Percentiles rank a stretch among this genome's conserved stretches.
Conservation (phyloP, 2,888 invertebrate genomes). For the Ormyrus rosae region DNA sequence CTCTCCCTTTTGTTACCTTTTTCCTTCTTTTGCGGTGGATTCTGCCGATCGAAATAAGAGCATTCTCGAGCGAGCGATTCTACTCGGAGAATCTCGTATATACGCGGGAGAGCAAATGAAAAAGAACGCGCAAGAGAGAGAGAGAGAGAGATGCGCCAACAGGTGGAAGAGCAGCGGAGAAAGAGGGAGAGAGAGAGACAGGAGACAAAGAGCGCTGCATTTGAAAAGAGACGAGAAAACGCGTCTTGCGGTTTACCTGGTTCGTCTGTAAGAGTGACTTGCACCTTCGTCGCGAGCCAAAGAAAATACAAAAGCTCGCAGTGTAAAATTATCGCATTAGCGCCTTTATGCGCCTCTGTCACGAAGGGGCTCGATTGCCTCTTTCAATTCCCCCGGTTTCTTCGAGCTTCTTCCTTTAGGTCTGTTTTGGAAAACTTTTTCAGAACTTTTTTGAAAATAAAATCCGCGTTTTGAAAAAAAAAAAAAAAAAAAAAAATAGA, state of each 20-base stretch:
- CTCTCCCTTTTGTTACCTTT: conserved; percentile 26
- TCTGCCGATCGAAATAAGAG: conserved; percentile 54
- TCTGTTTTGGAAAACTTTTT: too few relatives aligned
- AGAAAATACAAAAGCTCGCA: conserved; percentile 24
- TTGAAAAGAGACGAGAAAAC: conserved; percentile 42
- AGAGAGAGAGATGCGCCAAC: conserved; percentile 17
- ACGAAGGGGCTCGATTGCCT: too few relatives aligned
- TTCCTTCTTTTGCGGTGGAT: conserved; percentile 43
- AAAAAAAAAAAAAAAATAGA: too few relatives aligned
- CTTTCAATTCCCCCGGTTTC: too few relatives aligned
- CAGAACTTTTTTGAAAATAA: too few relatives aligned
- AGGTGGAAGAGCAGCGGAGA: background rate
- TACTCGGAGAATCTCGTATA: conserved; percentile 36
- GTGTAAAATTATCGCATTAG: conserved; percentile 38
- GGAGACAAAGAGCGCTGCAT: conserved; percentile 46
- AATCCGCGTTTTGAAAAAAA: too few relatives aligned
- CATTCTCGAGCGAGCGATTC: conserved; percentile 44
- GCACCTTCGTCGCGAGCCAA: conserved; percentile 12
- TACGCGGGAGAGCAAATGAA: conserved; percentile 25
- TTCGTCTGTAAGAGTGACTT: conserved; percentile 39
- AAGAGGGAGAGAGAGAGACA: conserved; percentile 28
- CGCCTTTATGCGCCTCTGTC: conserved; percentile 21
- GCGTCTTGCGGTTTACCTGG: conserved; percentile 28
- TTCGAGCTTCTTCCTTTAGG: too few relatives aligned
- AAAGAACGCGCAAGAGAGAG: conserved; percentile 30